Base-by-base conservation (phyloP, 2,113 vertebrate species). In the Phrynosoma platyrhinos region DNA sequence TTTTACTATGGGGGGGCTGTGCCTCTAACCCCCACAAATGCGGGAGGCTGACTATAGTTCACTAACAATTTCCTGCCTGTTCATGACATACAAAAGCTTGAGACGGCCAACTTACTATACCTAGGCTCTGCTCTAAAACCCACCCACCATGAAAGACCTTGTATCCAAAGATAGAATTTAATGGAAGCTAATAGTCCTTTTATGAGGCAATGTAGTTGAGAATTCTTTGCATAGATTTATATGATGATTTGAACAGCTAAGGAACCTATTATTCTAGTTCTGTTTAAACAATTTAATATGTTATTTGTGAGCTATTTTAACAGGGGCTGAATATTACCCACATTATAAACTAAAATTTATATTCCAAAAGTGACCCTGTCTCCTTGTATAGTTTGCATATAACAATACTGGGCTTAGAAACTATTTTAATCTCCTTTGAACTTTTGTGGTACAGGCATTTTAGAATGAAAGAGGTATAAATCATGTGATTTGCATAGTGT, bases 391-490 rank as follows among this genome's bases (percentile, higher is more conserved):
- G 69, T 42, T 66, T 68, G 30, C 32, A 64, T 88, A 82, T 87
- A 78, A 88, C 88, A 87, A 82, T 32, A 80, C 81, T 55, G 86
- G 74, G 79, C 79, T 93, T 91, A 93, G n/a, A 82, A 94, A 86
- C 85, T 0, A 90, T 90, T 92, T 91, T 93, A 95, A 92, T 93
- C 91, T 94, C 83, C 0, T 0, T 66, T 93, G 90, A 94, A 95
- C 93, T 91, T 88, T 88, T 27, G 47, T 64, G 87, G 88, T 91
- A 90, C 77, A 91, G 47, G 9, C 82, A 69, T 85, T 89, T 90
- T 84, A 84, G 92, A 83, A 47, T 47, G 47, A 47, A 47, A 47
- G 42, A 78, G 69, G 92, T 94, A 90, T 93, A 94, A 94, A 95
- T 94, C 86, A 93, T 55, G 75, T 42, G 69, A 88, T 90, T 90